These are phyloP conservation scores for Hirtodrosophila trivittata DNA, from an alignment of 2,888 invertebrate species.

Conservation along the genomic window DNA sequence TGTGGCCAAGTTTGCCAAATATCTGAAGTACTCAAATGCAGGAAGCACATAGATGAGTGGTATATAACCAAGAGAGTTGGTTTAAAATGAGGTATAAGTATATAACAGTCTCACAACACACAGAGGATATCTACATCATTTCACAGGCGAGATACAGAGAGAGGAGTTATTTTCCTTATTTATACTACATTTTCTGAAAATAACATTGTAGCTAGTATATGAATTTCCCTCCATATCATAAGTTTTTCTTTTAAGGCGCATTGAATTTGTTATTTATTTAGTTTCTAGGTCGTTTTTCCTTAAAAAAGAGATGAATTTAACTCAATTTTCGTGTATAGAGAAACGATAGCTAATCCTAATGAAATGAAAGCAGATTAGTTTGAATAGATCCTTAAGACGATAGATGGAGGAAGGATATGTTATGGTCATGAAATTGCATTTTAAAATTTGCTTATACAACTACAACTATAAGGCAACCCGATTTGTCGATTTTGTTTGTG, in stretches of 20 bases:
- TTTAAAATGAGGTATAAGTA: no score
- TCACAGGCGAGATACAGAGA: no score
- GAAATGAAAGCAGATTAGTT: conserved; percentile 21
- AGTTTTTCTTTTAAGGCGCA: conserved; percentile 22
- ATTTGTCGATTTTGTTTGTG: conserved; percentile 38
- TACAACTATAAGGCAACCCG: conserved; percentile 72
- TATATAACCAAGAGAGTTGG: background rate
- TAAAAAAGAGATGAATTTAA: conserved; percentile 33
- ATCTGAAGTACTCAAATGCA: conserved; percentile 28
- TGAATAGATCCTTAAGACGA: conserved; percentile 29
- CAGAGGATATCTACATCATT: no score
- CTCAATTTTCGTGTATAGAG: conserved; percentile 25
- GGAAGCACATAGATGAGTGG: conserved; percentile 39
- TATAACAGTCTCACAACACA: no score
- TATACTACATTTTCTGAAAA: no score
- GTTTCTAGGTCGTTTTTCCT: conserved; percentile 46
- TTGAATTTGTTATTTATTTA: conserved; percentile 52
- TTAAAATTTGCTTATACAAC: conserved; percentile 57
- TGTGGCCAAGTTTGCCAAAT: conserved; percentile 20
- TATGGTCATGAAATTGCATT: conserved; percentile 49
- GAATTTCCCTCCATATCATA: background rate
- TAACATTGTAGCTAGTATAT: no score
- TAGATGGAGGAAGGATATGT: conserved; percentile 3
- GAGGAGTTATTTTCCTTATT: no score
- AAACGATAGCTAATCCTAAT: conserved; percentile 45